Percentiles rank a stretch among this genome's conserved stretches.
Conservation (phyloP, 2,113 vertebrate genomes). For the Pollachius pollachius region DNA sequence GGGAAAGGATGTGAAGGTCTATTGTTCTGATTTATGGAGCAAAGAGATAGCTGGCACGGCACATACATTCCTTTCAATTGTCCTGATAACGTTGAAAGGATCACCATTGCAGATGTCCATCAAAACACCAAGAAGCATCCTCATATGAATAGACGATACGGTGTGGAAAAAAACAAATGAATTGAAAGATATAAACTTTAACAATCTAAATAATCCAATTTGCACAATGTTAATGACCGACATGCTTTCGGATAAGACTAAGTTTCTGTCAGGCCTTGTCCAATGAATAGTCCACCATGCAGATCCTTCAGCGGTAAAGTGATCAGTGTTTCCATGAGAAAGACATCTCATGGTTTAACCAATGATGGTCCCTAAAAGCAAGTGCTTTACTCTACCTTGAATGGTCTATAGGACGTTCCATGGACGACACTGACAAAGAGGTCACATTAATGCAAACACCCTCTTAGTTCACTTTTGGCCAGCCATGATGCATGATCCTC, state of each 20-base stretch:
- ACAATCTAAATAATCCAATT: background rate
- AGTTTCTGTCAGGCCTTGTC: conserved; percentile 8
- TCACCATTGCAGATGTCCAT: conserved; percentile 14
- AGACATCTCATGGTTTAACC: background rate
- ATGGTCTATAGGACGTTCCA: background rate
- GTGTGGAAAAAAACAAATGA: background rate
- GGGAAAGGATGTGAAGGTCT: conserved; percentile 44
- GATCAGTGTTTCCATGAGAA: background rate
- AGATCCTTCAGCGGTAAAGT: conserved; percentile 1
- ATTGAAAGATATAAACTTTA: conserved; percentile 1
- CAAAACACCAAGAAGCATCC: too few relatives aligned
- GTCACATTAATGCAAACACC: background rate
- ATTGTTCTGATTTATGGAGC: conserved; percentile 39
- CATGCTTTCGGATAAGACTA: conserved; percentile 18
- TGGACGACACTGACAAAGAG: background rate
- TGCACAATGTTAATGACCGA: background rate
- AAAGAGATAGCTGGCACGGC: conserved; percentile 6
- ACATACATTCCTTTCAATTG: conserved; percentile 22
- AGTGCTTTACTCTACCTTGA: background rate
- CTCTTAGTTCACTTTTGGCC: background rate
- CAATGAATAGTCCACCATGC: background rate
- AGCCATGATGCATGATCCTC: conserved; percentile 20
- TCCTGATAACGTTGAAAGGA: background rate
- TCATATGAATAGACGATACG: too few relatives aligned
- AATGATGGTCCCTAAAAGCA: background rate